These are phyloP conservation scores for Drosophila lacicola DNA, from an alignment of 2,888 invertebrate species.

Conservation along the genomic window DNA sequence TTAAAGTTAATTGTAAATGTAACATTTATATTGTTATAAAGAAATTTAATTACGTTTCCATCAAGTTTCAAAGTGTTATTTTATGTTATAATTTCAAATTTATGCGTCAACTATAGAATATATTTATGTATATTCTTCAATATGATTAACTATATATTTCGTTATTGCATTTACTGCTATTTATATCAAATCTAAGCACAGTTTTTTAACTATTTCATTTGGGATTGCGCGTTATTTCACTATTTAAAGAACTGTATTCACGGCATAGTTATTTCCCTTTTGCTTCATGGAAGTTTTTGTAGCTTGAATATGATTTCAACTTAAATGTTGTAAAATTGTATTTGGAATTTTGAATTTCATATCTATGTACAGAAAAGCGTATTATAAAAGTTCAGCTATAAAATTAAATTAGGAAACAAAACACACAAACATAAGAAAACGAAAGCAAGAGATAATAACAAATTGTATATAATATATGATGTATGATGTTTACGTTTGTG, in stretches of 20 bases:
- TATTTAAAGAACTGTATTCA: constrained; percentile 4
- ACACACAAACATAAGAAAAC: constrained; percentile 40
- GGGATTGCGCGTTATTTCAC: constrained; percentile 22
- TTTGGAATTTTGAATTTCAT: constrained; percentile 42
- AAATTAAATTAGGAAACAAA: constrained; percentile 29
- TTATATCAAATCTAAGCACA: constrained; percentile 15
- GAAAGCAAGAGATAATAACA: constrained; percentile 60
- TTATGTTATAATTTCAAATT: constrained; percentile 6
- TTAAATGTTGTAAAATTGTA: constrained; percentile 33
- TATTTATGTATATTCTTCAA: constrained; percentile 3
- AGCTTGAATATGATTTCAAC: constrained; percentile 32
- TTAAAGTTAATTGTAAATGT: not conserved
- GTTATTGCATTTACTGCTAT: constrained; percentile 11
- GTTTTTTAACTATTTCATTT: constrained; percentile 10
- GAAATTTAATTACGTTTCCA: not conserved
- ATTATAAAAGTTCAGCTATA: constrained; percentile 33
- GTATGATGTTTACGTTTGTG: constrained; percentile 52
- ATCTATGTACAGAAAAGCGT: constrained; percentile 71
- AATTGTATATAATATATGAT: constrained; percentile 66
- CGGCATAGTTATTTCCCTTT: constrained; percentile 3
- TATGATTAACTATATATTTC: constrained; percentile 7
- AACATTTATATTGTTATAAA: not conserved
- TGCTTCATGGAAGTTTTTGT: constrained; percentile 31
- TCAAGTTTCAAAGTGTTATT: not conserved
- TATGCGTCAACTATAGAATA: not conserved